phyloP scores from a whole-genome alignment of 2,797 vertebrate species.

The Pachyuromys duprasi region DNA sequence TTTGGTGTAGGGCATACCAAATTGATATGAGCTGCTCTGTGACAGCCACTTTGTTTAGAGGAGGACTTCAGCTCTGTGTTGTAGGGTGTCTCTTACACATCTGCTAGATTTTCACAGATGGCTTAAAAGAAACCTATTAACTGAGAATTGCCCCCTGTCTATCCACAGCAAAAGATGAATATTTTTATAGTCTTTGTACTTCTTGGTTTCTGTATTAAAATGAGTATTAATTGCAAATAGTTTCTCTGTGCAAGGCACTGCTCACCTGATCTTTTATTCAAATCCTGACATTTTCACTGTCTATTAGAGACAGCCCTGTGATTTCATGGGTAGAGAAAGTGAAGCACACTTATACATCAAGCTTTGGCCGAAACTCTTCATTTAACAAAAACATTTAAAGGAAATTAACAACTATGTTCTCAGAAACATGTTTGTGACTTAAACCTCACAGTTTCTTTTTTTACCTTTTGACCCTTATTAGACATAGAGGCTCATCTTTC shows the following conservation, averaged over 20 bases:
- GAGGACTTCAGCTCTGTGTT: neutral
- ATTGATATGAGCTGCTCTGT: too few relatives aligned
- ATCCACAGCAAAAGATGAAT: neutral
- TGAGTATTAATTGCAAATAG: neutral
- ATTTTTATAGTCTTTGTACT: neutral
- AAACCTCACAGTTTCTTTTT: neutral
- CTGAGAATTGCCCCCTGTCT: neutral
- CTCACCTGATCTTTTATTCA: neutral
- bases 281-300: neutral
- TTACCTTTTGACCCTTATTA: neutral
- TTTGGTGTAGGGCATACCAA: neutral
- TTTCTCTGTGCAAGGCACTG: neutral
- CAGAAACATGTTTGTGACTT: conserved; percentile 13
- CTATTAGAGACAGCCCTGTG: neutral
- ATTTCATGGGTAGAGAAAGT: neutral
- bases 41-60: neutral
- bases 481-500: neutral
- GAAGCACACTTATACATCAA: neutral
- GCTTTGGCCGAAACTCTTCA: neutral
- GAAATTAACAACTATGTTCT: neutral
- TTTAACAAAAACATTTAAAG: neutral
- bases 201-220: neutral
- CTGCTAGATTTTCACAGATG: neutral
- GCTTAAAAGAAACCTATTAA: neutral
- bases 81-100: too few relatives aligned